Base-by-base conservation (phyloP, 2,113 vertebrate species). In the Burhinus bistriatus region DNA sequence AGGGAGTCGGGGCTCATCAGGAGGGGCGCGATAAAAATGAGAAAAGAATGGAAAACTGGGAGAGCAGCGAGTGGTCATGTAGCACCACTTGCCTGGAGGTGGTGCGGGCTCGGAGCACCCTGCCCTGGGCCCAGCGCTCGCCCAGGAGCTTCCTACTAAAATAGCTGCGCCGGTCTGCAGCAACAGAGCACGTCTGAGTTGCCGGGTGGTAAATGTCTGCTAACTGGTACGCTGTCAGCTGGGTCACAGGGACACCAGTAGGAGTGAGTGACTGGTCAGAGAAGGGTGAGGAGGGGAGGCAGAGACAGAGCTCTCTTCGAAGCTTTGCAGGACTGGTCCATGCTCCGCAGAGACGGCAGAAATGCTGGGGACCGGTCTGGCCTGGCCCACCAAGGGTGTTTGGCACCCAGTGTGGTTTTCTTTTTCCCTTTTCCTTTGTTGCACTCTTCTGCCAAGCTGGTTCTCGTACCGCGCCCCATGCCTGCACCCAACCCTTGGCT, bases 401-500 rank as follows among this genome's bases (percentile, higher is more conserved):
- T 38, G 7, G 57, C n/a, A 4, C 49, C 34, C 7, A 0, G 8
- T 4, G 44, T 2, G 9, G 9, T 16, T 65, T 75, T 51, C 49
- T 30, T 65, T 36, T 44, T 21, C 34, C 45, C 15, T 55, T 72
- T 27, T 40, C 40, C 40, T 70, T 30, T 10, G 58, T 20, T 64
- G 54, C 40, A 22, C 61, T 61, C 7, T 36, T 80, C 68, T 55
- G 47, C 79, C 47, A 16, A 22, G 55, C 36, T 72, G 66, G 12
- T 27, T 61, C 79, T 72, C 1, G 0, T 32, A 57, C 21, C 1
- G 1, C 0, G 0, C 12, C 47, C 38, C 13, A 0, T 32, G 58
- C 51, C 51, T 59, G 66, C 0, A 0, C 62, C 45, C 12, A 32
- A 54, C 27, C 36, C 49, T 36, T 27, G 40, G 42, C 44, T 45